Evolutionary conservation across 1,140 invertebrate species (phyloP).

Genomic region (Venturia canescens): DNA sequence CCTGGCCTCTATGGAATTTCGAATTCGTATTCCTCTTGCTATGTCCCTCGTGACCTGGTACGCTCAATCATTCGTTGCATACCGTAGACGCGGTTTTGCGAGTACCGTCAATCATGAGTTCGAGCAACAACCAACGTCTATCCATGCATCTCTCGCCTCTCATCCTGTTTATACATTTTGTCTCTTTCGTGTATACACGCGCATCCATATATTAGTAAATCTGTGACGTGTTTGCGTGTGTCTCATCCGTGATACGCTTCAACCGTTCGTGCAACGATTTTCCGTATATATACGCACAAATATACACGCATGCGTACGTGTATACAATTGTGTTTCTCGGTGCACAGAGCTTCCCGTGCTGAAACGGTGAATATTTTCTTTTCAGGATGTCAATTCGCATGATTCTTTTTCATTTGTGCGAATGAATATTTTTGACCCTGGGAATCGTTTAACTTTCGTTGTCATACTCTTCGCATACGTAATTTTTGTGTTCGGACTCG

Average conservation of each 20-base stretch:
- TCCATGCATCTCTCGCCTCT: conserved; percentile 36
- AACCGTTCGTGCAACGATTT: background rate
- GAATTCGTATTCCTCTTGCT: conserved; percentile 58
- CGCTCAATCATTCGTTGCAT: conserved; percentile 61
- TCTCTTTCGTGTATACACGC: background rate
- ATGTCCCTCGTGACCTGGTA: conserved; percentile 36
- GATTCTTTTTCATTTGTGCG: too few relatives aligned
- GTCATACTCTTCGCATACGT: too few relatives aligned
- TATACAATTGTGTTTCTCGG: too few relatives aligned
- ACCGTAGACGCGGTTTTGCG: conserved; percentile 16
- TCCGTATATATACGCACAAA: background rate
- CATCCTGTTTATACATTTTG: background rate
- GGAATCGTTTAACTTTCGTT: too few relatives aligned
- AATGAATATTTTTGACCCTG: too few relatives aligned
- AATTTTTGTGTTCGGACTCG: too few relatives aligned
- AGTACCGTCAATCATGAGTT: conserved; percentile 57
- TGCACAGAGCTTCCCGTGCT: too few relatives aligned
- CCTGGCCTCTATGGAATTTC: conserved; percentile 51
- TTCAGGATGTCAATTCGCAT: too few relatives aligned
- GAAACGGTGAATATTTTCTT: too few relatives aligned
- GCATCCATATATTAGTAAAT: background rate
- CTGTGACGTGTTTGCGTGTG: background rate
- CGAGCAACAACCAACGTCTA: conserved; percentile 35
- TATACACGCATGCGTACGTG: background rate
- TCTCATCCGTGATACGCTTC: background rate